phyloP scores from a whole-genome alignment of 2,888 invertebrate genomes.

The Clunio marinus region DNA sequence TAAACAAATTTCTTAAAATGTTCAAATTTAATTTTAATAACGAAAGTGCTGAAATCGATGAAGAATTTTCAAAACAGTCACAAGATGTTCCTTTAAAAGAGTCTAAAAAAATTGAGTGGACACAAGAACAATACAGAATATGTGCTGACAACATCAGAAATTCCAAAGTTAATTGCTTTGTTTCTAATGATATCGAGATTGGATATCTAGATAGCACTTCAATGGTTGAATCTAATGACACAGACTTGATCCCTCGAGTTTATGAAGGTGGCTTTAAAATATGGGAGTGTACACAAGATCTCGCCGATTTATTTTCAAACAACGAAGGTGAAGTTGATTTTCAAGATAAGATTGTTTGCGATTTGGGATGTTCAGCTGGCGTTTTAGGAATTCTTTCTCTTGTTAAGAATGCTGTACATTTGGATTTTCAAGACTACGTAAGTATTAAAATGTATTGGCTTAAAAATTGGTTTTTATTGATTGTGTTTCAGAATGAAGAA shows the following conservation, averaged over 20 bases:
- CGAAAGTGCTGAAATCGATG: background rate
- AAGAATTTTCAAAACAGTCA: background rate
- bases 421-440: conserved; percentile 94
- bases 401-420: conserved; percentile 59
- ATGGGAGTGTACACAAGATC: conserved; percentile 90
- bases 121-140: conserved; percentile 45
- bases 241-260: conserved; percentile 68
- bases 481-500: conserved; percentile 70
- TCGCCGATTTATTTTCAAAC: conserved; percentile 62
- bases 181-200: conserved; percentile 44
- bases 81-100: background rate
- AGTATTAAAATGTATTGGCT: conserved; percentile 47
- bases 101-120: background rate
- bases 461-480: conserved; percentile 28
- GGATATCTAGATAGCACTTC: conserved; percentile 46
- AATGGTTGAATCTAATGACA: conserved; percentile 52
- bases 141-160: conserved; percentile 45
- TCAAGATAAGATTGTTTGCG: conserved; percentile 20
- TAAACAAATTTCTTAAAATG: conserved; percentile 24
- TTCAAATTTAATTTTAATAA: conserved; percentile 40
- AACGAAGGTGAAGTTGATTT: conserved; percentile 43
- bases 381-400: conserved; percentile 78
- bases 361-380: conserved; percentile 55
- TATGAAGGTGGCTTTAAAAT: conserved; percentile 93
- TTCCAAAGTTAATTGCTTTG: conserved; percentile 9